Conservation (phyloP, 2,888 invertebrate genomes). For the Xestia sexstrigata region DNA sequence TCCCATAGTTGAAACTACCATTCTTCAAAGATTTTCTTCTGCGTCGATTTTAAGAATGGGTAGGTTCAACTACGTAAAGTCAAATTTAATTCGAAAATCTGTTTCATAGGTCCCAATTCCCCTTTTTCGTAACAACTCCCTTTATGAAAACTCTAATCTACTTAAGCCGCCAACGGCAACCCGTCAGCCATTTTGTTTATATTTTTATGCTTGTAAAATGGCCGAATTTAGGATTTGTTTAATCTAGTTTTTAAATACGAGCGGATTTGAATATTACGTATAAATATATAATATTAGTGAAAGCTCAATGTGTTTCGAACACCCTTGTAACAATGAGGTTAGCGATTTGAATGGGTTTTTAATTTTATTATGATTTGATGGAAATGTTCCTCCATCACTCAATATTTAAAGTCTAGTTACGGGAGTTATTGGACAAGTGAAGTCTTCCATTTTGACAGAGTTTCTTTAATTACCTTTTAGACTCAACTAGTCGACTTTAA, state of each 20-base stretch:
- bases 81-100: conserved; percentile 70
- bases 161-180: conserved; percentile 62
- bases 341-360: conserved; percentile 61
- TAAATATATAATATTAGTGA: conserved; percentile 82
- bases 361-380: conserved; percentile 55
- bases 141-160: conserved; percentile 56
- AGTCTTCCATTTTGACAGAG: conserved; percentile 25
- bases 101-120: conserved; percentile 83
- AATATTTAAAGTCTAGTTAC: conserved; percentile 62
- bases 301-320: conserved; percentile 88
- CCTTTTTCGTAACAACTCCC: conserved; percentile 66
- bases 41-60: conserved; percentile 30
- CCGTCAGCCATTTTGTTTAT: conserved; percentile 72
- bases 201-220: conserved; percentile 61
- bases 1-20: conserved; percentile 58
- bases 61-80: conserved; percentile 44
- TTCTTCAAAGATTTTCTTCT: conserved; percentile 2
- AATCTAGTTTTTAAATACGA: conserved; percentile 65
- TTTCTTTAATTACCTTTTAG: conserved; percentile 13
- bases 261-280: conserved; percentile 73
- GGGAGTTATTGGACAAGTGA: conserved; percentile 5
- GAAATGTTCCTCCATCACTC: conserved; percentile 35
- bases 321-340: conserved; percentile 85
- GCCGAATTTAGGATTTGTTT: conserved; percentile 57
- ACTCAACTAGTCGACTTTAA: conserved; percentile 54